phyloP scores from a whole-genome alignment of 2,797 vertebrate genomes.

The Myripristis jacobus region DNA sequence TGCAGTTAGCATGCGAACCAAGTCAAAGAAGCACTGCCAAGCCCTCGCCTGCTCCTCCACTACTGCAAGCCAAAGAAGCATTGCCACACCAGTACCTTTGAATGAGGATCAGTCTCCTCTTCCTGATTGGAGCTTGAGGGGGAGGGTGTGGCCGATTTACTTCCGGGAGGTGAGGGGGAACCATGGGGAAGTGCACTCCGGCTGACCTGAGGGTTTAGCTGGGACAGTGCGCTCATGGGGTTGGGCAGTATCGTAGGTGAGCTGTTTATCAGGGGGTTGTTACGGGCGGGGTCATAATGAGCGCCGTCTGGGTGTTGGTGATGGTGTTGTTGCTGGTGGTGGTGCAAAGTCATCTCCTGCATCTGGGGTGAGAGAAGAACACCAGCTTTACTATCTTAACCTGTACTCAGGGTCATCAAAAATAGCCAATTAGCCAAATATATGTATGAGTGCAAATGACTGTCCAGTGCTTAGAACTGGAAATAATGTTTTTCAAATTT shows the following conservation, averaged over 20 bases:
- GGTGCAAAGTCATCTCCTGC: conserved; percentile 97
- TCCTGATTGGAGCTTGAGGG: conserved; percentile 99
- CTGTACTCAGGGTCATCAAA: conserved; percentile 51
- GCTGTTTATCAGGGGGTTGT: conserved; percentile 92
- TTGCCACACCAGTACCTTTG: conserved; percentile 87
- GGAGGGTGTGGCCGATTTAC: conserved; percentile 98
- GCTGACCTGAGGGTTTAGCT: conserved; percentile 96
- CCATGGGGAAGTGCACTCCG: conserved; percentile 88
- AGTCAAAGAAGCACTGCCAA: conserved; percentile 33
- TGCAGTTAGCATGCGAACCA: conserved; percentile 31
- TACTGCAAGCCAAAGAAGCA: conserved; percentile 52
- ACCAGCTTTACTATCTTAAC: conserved; percentile 84
- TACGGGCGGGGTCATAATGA: conserved; percentile 90
- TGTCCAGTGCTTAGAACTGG: conserved; percentile 26
- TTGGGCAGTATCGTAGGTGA: conserved; percentile 91
- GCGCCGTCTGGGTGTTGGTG: conserved; percentile 85
- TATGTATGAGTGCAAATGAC: conserved; percentile 27
- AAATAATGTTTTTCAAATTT: conserved; percentile 60
- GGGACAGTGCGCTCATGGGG: conserved; percentile 95
- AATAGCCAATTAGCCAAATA: conserved; percentile 79
- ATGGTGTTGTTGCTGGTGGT: conserved; percentile 78
- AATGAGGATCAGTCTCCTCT: conserved; percentile 96
- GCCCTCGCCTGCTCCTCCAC: conserved; percentile 24
- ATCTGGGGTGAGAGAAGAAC: conserved; percentile 92
- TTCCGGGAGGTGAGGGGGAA: conserved; percentile 96